These are phyloP conservation scores for Agrotis puta DNA, from an alignment of 2,888 invertebrate genomes.

Conservation along the genomic window DNA sequence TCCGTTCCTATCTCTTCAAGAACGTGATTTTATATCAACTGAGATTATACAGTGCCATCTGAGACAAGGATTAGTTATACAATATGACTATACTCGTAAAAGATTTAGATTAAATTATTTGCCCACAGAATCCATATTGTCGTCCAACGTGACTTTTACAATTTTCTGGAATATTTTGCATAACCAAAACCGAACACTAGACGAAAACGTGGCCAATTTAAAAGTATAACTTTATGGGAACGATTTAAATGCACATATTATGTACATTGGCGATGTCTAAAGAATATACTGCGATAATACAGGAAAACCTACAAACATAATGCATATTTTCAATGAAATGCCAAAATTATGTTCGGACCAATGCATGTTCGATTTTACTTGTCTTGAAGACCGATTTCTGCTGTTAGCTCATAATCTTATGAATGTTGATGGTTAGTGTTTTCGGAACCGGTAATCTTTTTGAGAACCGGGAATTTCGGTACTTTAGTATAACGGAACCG, in stretches of 20 bases:
- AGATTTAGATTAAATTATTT: constrained; percentile 46
- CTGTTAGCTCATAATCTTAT: background rate
- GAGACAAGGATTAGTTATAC: constrained; percentile 32
- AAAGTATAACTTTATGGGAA: constrained; percentile 15
- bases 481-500: too few relatives aligned
- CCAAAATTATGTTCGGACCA: background rate
- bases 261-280: background rate
- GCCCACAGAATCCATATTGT: constrained; percentile 12
- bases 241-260: background rate
- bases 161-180: constrained; percentile 32
- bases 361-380: background rate
- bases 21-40: constrained; percentile 51
- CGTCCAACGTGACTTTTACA: constrained; percentile 43
- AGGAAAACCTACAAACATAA: background rate
- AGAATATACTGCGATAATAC: background rate
- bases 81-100: constrained; percentile 26
- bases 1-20: constrained; percentile 9
- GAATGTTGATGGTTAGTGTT: background rate
- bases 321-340: background rate
- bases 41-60: constrained; percentile 26
- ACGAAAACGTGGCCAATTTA: constrained; percentile 7
- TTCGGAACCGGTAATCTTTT: too few relatives aligned
- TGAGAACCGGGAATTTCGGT: too few relatives aligned
- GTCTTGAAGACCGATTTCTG: background rate
- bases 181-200: background rate